Conservation (phyloP, 1,140 invertebrate genomes). For the Gryllus bimaculatus region DNA sequence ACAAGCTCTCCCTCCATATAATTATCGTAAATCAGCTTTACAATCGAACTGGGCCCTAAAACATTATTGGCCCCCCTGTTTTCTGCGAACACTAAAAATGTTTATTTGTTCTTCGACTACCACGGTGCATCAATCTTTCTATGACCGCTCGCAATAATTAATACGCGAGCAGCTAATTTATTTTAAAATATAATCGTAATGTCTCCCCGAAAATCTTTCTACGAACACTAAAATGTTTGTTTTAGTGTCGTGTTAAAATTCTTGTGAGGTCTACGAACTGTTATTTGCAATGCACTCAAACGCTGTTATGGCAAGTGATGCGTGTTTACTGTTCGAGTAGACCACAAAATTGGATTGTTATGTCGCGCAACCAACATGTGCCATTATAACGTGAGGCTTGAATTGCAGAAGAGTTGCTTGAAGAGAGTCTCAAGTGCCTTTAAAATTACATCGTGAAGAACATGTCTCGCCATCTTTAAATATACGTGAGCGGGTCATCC, state of each 20-base stretch:
- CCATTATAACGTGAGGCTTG: not conserved
- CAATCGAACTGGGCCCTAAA: not conserved
- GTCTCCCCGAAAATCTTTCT: not conserved
- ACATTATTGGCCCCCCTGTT: not conserved
- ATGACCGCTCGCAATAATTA: not conserved
- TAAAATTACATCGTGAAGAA: no score
- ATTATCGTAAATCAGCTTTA: conserved; percentile 5
- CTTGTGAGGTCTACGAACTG: not conserved
- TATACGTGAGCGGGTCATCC: no score
- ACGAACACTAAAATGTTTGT: conserved; percentile 5
- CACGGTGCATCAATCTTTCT: not conserved
- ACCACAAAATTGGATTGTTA: conserved; percentile 1
- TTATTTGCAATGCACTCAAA: not conserved
- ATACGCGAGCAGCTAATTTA: not conserved
- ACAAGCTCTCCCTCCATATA: conserved; percentile 3
- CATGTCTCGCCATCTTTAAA: no score
- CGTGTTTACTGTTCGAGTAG: not conserved
- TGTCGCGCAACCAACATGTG: not conserved
- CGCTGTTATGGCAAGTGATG: not conserved
- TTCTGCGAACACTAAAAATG: conserved; percentile 4
- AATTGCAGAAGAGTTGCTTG: not conserved
- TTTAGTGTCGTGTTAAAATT: not conserved
- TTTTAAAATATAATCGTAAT: conserved; percentile 6
- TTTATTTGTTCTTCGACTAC: not conserved
- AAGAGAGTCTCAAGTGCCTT: no score